A percentile compares a stretch with the other conserved stretches of the same genome.
Conservation (phyloP, 2,797 vertebrate species). For the Alfaro cultratus region DNA sequence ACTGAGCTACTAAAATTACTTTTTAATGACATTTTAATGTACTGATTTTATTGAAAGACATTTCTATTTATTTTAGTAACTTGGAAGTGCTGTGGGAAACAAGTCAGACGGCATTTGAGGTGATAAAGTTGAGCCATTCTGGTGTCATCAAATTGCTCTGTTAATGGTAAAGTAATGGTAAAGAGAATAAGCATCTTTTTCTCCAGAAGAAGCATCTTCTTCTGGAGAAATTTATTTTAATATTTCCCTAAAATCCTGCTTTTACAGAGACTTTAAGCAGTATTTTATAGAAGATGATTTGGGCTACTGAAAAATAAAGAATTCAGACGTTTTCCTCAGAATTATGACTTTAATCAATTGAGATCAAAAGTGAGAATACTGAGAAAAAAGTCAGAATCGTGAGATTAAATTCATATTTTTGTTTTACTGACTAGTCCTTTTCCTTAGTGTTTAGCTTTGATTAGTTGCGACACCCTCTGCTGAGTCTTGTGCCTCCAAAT, state of each 20-base stretch:
- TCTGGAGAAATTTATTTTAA: background rate
- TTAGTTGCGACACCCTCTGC: background rate
- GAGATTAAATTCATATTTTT: too few relatives aligned
- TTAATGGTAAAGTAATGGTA: background rate
- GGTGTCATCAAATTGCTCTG: background rate
- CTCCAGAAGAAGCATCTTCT: background rate
- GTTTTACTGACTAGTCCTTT: too few relatives aligned
- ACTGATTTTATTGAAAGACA: background rate
- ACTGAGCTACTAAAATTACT: background rate
- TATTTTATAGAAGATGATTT: background rate
- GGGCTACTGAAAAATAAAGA: too few relatives aligned
- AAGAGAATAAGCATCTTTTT: too few relatives aligned
- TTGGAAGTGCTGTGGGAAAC: background rate
- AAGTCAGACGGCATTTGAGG: background rate
- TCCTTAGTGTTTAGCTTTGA: background rate
- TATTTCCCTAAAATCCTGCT: background rate
- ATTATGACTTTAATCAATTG: too few relatives aligned
- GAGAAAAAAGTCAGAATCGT: too few relatives aligned
- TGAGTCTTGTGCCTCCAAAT: slow-evolving; percentile 9
- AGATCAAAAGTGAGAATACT: too few relatives aligned
- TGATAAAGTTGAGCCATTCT: background rate
- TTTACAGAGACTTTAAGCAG: background rate
- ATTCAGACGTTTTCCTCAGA: too few relatives aligned
- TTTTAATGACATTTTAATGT: background rate
- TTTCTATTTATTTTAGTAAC: background rate